Evolutionary conservation across 2,113 vertebrate genomes (phyloP), one percentile per base, ranked within the genome.

Genomic region (Hippolais icterina): DNA sequence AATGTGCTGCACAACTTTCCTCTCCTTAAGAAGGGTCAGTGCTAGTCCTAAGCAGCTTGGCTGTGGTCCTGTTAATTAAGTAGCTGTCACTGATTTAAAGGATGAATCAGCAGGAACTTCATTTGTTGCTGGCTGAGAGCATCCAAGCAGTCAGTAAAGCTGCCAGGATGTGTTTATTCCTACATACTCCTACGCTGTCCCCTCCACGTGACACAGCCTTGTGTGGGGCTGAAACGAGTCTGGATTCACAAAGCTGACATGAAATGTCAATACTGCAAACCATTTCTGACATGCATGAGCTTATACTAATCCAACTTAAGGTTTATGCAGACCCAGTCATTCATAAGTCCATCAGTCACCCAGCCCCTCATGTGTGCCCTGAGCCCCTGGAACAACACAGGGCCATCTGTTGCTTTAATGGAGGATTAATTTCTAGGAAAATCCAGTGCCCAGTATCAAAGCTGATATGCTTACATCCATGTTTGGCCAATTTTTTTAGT

Each of bases 361-460:
- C 82, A 91, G 86, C 61, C 79, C 71, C 78, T 89, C 64, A 33
- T 44, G 68, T 72, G 84, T 82, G 69, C 82, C 77, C 64, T 85
- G 86, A 89, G 93, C 78, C 68, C 64, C 84, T 63, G 56, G 59
- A 94, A 94, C 87, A 91, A 93, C 93, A 70, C 61, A 81, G 47
- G 76, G 46, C 89, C 95, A 96, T 94, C 95, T 96, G 95, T 52
- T 96, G 75, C 92, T 94, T 94, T 96, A 97, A 95, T 86, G 76
- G 91, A 95, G 91, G 87, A 96, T 96, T 97, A 95, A 96, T 97
- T 97, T 96, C 95, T 93, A 96, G 95, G 96, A 94, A 97, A 95
- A 83, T 94, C 60, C 80, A 78, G 76, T 8, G 39, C 54, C 89
- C 65, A 69, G 50, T 69, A 94, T 91, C 66, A 83, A 82, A 91